These are phyloP conservation scores for Amphipyra berbera DNA, from an alignment of 2,888 invertebrate genomes.

Conservation along the genomic window DNA sequence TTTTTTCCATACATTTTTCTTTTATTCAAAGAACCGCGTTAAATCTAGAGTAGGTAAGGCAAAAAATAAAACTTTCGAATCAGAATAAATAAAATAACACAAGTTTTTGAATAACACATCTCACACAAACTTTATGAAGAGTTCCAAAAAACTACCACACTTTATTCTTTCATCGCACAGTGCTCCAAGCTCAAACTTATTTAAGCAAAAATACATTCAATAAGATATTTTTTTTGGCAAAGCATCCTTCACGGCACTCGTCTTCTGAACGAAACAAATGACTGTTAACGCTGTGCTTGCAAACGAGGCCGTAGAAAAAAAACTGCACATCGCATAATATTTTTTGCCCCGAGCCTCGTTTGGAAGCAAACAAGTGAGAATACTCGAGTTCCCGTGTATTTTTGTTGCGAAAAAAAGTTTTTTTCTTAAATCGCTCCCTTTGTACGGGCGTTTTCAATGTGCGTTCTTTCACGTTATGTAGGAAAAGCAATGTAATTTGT, in stretches of 20 bases:
- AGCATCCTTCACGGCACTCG: slow-evolving; percentile 47
- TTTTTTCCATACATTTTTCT: not conserved
- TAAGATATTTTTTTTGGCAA: slow-evolving; percentile 39
- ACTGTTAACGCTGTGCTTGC: slow-evolving; percentile 39
- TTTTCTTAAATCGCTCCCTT: slow-evolving; percentile 42
- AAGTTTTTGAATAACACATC: slow-evolving; percentile 8
- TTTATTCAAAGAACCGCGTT: not conserved
- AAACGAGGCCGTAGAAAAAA: slow-evolving; percentile 31
- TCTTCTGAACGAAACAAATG: slow-evolving; percentile 52
- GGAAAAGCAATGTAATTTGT: slow-evolving; percentile 4
- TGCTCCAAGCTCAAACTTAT: slow-evolving; percentile 20
- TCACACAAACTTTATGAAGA: slow-evolving; percentile 17
- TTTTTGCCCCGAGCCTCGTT: slow-evolving; percentile 51
- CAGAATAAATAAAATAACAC: slow-evolving; percentile 10
- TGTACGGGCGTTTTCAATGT: slow-evolving; percentile 29
- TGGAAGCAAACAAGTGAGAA: slow-evolving; percentile 48
- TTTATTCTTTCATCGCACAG: slow-evolving; percentile 5
- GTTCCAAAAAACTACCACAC: slow-evolving; percentile 9
- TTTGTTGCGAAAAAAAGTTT: slow-evolving; percentile 18
- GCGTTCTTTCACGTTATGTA: slow-evolving; percentile 11
- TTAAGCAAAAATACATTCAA: slow-evolving; percentile 37
- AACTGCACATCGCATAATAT: slow-evolving; percentile 25
- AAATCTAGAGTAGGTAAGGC: not conserved
- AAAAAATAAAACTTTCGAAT: slow-evolving; percentile 14
- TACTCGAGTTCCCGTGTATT: slow-evolving; percentile 36